These are phyloP conservation scores for Oryzias celebensis DNA, from an alignment of 2,113 vertebrate genomes.

Conservation along the genomic window DNA sequence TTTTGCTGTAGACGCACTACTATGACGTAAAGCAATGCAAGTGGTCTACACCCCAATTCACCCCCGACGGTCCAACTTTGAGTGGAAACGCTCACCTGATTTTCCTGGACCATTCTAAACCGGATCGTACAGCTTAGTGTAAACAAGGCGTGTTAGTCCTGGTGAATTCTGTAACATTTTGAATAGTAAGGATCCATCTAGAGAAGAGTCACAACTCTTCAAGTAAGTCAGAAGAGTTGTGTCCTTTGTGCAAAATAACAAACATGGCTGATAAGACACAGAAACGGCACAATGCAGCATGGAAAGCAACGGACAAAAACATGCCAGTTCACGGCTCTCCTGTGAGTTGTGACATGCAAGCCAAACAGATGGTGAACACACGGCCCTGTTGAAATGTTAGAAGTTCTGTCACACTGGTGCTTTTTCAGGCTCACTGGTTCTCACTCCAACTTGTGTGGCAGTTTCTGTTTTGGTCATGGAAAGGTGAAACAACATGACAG, in stretches of 20 bases:
- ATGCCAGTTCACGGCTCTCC: slow-evolving; percentile 23
- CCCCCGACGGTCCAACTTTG: too few relatives aligned
- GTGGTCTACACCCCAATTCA: too few relatives aligned
- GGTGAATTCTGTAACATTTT: slow-evolving; percentile 37
- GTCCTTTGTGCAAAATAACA: slow-evolving; percentile 4
- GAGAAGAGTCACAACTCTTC: slow-evolving; percentile 25
- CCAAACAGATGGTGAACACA: slow-evolving; percentile 39
- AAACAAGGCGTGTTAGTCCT: slow-evolving; percentile 18
- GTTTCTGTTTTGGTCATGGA: slow-evolving; percentile 45
- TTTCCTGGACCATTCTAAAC: too few relatives aligned
- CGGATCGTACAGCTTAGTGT: slow-evolving; percentile 28
- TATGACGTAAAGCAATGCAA: too few relatives aligned
- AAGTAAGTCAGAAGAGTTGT: slow-evolving; percentile 11
- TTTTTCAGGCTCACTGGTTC: slow-evolving; percentile 26
- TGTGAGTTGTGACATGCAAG: slow-evolving; percentile 13
- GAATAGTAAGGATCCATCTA: slow-evolving; percentile 25
- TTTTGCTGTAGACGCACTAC: too few relatives aligned
- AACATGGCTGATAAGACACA: slow-evolving; percentile 4
- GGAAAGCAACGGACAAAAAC: slow-evolving; percentile 21
- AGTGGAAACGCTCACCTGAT: too few relatives aligned
- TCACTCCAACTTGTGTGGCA: slow-evolving; percentile 57
- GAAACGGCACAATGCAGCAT: slow-evolving; percentile 1
- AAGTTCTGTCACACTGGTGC: slow-evolving; percentile 38
- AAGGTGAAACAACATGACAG: slow-evolving; percentile 58
- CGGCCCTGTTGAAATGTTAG: slow-evolving; percentile 33